Base-by-base conservation (phyloP, 2,113 vertebrate genomes). In the Tachysurus fulvidraco region DNA sequence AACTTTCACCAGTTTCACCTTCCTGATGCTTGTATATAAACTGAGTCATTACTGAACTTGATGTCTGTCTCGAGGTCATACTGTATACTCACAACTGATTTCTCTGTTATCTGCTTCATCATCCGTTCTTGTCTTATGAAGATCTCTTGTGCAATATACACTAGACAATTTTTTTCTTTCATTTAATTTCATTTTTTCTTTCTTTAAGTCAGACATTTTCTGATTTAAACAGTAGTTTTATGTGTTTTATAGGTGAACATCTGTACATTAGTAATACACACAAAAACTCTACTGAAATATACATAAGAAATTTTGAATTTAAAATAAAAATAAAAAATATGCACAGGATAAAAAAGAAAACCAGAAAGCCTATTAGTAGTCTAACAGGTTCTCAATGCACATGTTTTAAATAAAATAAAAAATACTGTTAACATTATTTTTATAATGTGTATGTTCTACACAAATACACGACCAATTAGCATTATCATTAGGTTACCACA, bases 21-120 rank as follows among this genome's bases (percentile, higher is more conserved):
- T 60, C 28, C 2, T 44, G 41, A 28, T 64, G 1, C 2, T 64
- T 50, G 11, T 50, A 46, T 52, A 83, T 17, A 50, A 28, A 50
- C 25, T 83, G 44, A 65, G 28, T 83, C 81, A 83, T 83, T 46
- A 50, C 41, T 65, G 44, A 50, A 83, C 25, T 67, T 17, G 60
- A 65, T 41, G 50, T 83, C 41, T 83, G 81, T 44, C 23, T 65
- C 14, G 3, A 5, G 44, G n/a, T 60, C 52, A 65, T 50, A n/a
- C n/a, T n/a, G n/a, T n/a, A 16, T 17, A 46, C 46, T 78, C 74
- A 78, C 50, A 64, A 44, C 28, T 21, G 57, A 81, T 59, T 44
- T 44, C 62, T 81, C 19, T 62, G 57, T 14, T 60, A 81, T n/a
- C 74, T 77, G 44, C 12, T 2, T 62, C 55, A 59, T 10, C 21